Percentiles rank a stretch among this genome's conserved stretches.
phyloP scores from a whole-genome alignment of 1,140 invertebrate species.

The Notospermus geniculatus region DNA sequence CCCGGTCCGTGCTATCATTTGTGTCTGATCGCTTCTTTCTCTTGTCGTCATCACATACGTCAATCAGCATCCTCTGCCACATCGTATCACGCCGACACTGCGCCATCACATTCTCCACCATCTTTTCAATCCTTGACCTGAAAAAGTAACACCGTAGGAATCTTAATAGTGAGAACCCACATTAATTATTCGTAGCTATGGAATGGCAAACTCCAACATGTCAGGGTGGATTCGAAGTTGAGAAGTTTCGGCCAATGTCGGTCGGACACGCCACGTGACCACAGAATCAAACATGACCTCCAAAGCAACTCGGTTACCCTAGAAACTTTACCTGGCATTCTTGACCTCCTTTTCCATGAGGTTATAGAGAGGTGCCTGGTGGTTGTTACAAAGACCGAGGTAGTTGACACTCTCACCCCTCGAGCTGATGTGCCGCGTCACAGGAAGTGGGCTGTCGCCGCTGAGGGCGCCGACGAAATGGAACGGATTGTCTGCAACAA shows the following conservation, averaged over 20 bases:
- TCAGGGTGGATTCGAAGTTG: no score
- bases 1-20: conserved; percentile 28
- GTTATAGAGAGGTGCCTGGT: conserved; percentile 72
- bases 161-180: not conserved
- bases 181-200: no score
- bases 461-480: not conserved
- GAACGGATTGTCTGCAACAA: not conserved
- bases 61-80: conserved; percentile 68
- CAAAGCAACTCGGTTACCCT: no score
- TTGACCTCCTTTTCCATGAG: conserved; percentile 66
- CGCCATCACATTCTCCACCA: conserved; percentile 66
- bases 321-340: conserved; percentile 61
- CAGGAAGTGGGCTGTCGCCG: conserved; percentile 16
- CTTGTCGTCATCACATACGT: conserved; percentile 39
- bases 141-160: not conserved
- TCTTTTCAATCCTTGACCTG: conserved; percentile 61
- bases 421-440: conserved; percentile 40
- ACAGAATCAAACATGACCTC: no score
- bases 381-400: conserved; percentile 72
- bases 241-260: no score
- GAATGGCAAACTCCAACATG: no score
- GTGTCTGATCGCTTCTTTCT: conserved; percentile 35
- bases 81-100: conserved; percentile 72
- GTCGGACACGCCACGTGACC: no score
- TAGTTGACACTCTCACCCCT: conserved; percentile 64